Percentiles rank a stretch among this genome's conserved stretches.
phyloP scores from a whole-genome alignment of 2,797 vertebrate genomes.

The Malurus leucopterus region DNA sequence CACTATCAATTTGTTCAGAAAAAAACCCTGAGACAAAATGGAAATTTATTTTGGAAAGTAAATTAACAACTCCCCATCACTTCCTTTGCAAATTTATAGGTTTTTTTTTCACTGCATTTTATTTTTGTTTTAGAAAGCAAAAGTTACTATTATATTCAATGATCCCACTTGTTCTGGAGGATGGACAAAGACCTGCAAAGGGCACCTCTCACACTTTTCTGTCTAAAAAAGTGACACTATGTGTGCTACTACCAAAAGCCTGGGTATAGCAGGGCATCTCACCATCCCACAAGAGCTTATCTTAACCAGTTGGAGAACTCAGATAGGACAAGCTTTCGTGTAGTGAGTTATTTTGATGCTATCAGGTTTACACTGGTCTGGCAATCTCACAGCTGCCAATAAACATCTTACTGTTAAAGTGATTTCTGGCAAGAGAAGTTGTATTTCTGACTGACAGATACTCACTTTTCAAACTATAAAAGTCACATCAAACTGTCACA shows the following conservation, averaged over 20 bases:
- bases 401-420: too few relatives aligned
- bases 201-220: neutral
- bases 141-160: neutral
- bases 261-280: neutral
- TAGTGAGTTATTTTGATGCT: too few relatives aligned
- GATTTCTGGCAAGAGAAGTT: too few relatives aligned
- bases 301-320: too few relatives aligned
- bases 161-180: neutral
- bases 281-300: neutral
- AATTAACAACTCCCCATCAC: neutral
- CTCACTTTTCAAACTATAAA: too few relatives aligned
- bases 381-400: too few relatives aligned
- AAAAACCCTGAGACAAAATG: neutral
- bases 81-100: neutral
- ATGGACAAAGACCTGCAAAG: neutral
- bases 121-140: neutral
- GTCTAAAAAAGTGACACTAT: neutral
- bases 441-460: too few relatives aligned
- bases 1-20: neutral
- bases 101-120: neutral
- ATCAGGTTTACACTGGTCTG: too few relatives aligned
- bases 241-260: neutral
- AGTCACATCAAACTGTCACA: too few relatives aligned
- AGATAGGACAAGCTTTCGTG: too few relatives aligned
- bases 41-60: neutral